Base-by-base conservation (phyloP, 2,797 vertebrate genomes). In the Anguilla megastoma region DNA sequence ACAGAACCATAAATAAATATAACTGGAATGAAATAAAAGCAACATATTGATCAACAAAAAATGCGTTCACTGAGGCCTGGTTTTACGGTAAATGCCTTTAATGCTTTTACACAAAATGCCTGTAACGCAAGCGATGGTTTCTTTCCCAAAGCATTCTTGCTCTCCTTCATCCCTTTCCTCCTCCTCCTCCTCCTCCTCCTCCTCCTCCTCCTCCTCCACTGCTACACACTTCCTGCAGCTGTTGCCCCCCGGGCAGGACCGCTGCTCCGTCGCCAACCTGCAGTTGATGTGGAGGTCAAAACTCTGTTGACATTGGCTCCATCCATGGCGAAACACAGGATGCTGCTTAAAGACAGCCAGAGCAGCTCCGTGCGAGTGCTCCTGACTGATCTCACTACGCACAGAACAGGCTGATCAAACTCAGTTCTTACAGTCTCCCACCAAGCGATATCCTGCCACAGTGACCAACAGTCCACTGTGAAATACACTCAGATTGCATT, bases 271-370 rank as follows among this genome's bases (percentile, higher is more conserved):
- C 90, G 88, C 91, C 91, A 87, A 91, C 93, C 92, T 90, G 89
- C 80, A 91, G 92, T 94, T 93, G 93, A 92, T 93, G 92, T 92
- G 92, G 92, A 94, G 88, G 91, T 93, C 89, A 93, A 84, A 88
- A 89, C 80, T 74, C 85, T 95, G 94, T 95, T 95, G 94, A 95
- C 92, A 24, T 93, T 94, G 93, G 93, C 91, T 91, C 90, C 90
- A 92, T 93, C 88, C 86, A 50, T 89, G 58, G 66, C 87, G 90
- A 91, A 92, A 93, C 90, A 94, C 93, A 93, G 93, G 94, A 94
- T 93, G 93, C 92, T 90, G 85, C 91, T 90, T 88, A 86, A 93
- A 93, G 91, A 88, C 94, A 93, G 90, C 91, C 92, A 91, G 92
- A 92, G 90, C 86, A 69, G 86, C 89, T 91, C 85, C 84, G 88